Percentiles rank a stretch among this genome's conserved stretches.
These are phyloP conservation scores for Lepidostoma basale DNA, from an alignment of 1,140 invertebrate genomes.

Conservation along the genomic window DNA sequence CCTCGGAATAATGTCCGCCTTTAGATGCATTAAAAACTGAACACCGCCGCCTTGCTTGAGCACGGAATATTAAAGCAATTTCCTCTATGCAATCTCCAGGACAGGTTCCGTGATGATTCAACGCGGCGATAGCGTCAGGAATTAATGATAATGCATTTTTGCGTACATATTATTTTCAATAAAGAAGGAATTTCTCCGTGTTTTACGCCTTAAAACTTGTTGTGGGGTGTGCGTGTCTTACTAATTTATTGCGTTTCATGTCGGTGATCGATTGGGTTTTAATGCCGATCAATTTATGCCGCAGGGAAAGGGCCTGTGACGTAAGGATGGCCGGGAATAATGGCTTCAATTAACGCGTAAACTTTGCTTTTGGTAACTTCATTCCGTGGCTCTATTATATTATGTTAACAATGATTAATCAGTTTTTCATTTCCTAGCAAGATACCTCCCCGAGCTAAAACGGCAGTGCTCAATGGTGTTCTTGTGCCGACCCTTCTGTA, in stretches of 20 bases:
- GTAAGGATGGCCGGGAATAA: too few species aligned
- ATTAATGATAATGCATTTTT: conserved; percentile 26
- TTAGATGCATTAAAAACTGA: conserved; percentile 32
- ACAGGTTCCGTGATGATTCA: conserved; percentile 29
- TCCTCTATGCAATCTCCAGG: conserved; percentile 31
- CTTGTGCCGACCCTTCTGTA: too few species aligned
- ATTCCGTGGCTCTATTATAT: too few species aligned
- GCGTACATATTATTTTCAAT: conserved; percentile 9
- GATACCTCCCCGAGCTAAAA: too few species aligned
- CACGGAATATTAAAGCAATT: conserved; percentile 26
- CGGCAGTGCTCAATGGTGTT: too few species aligned
- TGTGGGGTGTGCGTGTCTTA: neutral
- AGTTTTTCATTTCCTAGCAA: too few species aligned
- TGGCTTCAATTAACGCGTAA: too few species aligned
- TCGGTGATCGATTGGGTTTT: conserved; percentile 4
- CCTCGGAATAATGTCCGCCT: conserved; percentile 26
- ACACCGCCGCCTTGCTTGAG: conserved; percentile 9
- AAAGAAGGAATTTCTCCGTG: neutral
- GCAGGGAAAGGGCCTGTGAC: too few species aligned
- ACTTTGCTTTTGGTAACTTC: too few species aligned
- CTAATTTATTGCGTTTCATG: conserved; percentile 8
- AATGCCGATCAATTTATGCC: neutral
- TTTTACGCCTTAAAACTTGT: neutral
- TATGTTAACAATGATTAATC: too few species aligned
- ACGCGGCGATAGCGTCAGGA: conserved; percentile 20